Percentiles rank a stretch among this genome's conserved stretches.
phyloP scores from a whole-genome alignment of 2,888 invertebrate genomes.

The Macaria liturata region DNA sequence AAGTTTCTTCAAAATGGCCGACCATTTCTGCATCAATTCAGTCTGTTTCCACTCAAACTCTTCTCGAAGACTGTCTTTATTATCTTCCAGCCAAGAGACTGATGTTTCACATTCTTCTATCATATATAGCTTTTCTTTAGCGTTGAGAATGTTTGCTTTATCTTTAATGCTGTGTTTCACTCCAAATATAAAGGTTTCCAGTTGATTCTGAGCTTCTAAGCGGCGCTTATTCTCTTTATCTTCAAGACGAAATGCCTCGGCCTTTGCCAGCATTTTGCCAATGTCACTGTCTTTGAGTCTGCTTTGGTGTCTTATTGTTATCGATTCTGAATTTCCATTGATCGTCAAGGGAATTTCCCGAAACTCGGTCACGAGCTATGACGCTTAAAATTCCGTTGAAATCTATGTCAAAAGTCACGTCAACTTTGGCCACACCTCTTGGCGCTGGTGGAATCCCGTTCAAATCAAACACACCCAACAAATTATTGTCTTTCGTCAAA shows the following conservation, averaged over 20 bases:
- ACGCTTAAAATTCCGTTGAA: conserved; percentile 61
- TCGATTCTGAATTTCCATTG: conserved; percentile 49
- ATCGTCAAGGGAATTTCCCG: too few species aligned
- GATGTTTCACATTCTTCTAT: conserved; percentile 50
- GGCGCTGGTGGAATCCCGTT: conserved; percentile 64
- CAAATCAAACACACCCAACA: conserved; percentile 61
- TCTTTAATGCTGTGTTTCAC: conserved; percentile 50
- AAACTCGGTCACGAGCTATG: conserved; percentile 55
- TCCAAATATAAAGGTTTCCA: conserved; percentile 62
- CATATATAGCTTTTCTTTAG: conserved; percentile 48
- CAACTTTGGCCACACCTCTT: conserved; percentile 59
- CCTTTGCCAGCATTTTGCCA: conserved; percentile 57
- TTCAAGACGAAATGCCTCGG: conserved; percentile 51
- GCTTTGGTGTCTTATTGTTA: conserved; percentile 53
- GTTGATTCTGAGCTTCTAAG: conserved; percentile 60
- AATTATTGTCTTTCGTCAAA: conserved; percentile 62
- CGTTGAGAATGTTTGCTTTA: conserved; percentile 10
- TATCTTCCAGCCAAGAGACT: conserved; percentile 57
- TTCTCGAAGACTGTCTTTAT: conserved; percentile 53
- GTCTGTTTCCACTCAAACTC: conserved; percentile 61
- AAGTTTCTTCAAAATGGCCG: conserved; percentile 49
- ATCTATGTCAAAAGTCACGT: conserved; percentile 63
- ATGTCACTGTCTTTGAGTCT: conserved; percentile 57
- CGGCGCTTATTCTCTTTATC: conserved; percentile 56
- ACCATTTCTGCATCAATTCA: conserved; percentile 57